Conservation (phyloP, 2,888 invertebrate genomes). For the Branchipolynoe longqiensis region DNA sequence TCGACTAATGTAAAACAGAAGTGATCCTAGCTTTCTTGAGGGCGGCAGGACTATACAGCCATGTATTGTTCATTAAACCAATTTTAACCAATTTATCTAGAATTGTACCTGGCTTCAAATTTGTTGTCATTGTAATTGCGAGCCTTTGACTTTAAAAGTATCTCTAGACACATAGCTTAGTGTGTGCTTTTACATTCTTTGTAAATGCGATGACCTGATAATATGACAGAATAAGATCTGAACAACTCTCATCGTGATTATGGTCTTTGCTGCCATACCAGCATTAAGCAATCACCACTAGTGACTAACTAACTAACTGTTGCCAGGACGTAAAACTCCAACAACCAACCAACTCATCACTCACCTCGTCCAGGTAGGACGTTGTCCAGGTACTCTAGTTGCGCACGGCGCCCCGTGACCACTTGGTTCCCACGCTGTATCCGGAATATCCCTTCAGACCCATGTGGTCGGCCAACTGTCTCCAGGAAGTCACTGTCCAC, state of each 20-base stretch:
- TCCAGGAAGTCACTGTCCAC: slow-evolving; percentile 60
- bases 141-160: no score
- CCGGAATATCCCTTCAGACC: slow-evolving; percentile 63
- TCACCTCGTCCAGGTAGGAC: slow-evolving; percentile 26
- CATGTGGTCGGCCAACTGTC: slow-evolving; percentile 63
- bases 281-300: neutral
- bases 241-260: neutral
- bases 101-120: no score
- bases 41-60: no score
- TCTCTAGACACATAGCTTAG: no score
- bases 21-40: no score
- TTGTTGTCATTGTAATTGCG: no score
- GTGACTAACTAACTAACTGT: neutral
- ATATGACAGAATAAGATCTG: neutral
- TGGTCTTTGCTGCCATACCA: neutral
- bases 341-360: neutral
- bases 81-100: no score
- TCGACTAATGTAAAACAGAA: no score
- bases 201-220: neutral
- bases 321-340: neutral
- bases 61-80: no score
- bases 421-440: slow-evolving; percentile 60
- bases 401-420: slow-evolving; percentile 60
- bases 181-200: no score
- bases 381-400: slow-evolving; percentile 60